phyloP scores from a whole-genome alignment of 2,888 invertebrate genomes.

The Drosophila neonasuta region DNA sequence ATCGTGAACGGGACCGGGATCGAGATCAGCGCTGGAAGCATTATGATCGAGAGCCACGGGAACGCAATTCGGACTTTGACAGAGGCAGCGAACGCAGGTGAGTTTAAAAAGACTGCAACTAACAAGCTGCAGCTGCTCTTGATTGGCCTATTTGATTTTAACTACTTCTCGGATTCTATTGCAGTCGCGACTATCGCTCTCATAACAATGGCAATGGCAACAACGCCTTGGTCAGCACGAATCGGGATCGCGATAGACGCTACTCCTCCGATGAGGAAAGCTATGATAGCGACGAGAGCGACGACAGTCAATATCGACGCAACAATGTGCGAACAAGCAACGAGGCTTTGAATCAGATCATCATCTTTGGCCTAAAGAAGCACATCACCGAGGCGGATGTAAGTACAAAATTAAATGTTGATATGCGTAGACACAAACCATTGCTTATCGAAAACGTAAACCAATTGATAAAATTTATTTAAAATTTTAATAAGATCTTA shows the following conservation, averaged over 20 bases:
- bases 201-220: slow-evolving; percentile 49
- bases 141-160: too few relatives aligned
- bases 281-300: slow-evolving; percentile 77
- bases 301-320: slow-evolving; percentile 83
- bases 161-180: neutral
- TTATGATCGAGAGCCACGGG: slow-evolving; percentile 59
- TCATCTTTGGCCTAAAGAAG: slow-evolving; percentile 88
- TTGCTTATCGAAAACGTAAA: too few relatives aligned
- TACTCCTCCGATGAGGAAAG: slow-evolving; percentile 78
- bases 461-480: neutral
- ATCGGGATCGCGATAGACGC: slow-evolving; percentile 63
- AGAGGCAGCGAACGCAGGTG: slow-evolving; percentile 58
- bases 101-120: neutral
- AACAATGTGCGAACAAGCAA: slow-evolving; percentile 82
- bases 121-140: neutral
- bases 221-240: slow-evolving; percentile 41
- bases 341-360: slow-evolving; percentile 87
- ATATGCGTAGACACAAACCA: too few relatives aligned
- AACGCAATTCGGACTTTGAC: slow-evolving; percentile 56
- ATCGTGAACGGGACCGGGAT: slow-evolving; percentile 48
- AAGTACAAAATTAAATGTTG: slow-evolving; percentile 77
- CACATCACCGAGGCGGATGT: slow-evolving; percentile 91
- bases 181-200: slow-evolving; percentile 59
- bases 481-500: neutral
- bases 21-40: slow-evolving; percentile 63